Evolutionary conservation across 2,888 invertebrate genomes (phyloP).

Genomic region (Stenichneumon culpator): DNA sequence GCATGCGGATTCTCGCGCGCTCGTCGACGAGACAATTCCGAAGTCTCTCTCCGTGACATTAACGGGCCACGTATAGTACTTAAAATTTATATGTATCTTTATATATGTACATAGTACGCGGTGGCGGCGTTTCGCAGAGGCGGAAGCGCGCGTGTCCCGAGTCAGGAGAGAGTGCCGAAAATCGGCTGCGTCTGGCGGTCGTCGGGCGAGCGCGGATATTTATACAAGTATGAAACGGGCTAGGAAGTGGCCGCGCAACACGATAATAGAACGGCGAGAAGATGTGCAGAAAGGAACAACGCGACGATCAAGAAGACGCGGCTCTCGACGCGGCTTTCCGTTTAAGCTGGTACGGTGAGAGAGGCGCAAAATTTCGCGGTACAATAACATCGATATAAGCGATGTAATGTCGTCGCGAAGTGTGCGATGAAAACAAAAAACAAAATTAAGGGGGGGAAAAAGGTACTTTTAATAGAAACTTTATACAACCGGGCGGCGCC

Average conservation of each 20-base stretch:
- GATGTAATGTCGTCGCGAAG: neutral
- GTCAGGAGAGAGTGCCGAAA: slow-evolving; percentile 62
- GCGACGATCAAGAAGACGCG: slow-evolving; percentile 5
- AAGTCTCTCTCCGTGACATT: slow-evolving; percentile 43
- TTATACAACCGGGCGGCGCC: slow-evolving; percentile 61
- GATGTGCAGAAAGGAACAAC: slow-evolving; percentile 60
- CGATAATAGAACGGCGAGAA: slow-evolving; percentile 61
- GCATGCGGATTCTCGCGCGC: slow-evolving; percentile 28
- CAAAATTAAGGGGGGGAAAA: slow-evolving; percentile 20
- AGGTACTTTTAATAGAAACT: slow-evolving; percentile 63
- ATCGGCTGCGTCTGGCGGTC: slow-evolving; percentile 62
- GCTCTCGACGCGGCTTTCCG: slow-evolving; percentile 17
- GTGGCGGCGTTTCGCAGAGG: slow-evolving; percentile 23
- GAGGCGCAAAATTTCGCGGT: too few species aligned
- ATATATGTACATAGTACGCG: neutral
- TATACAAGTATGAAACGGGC: slow-evolving; percentile 50
- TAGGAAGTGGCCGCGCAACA: slow-evolving; percentile 61
- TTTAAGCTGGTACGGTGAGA: neutral
- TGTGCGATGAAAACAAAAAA: neutral
- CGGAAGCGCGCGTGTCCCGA: slow-evolving; percentile 54
- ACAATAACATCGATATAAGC: too few species aligned
- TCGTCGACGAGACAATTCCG: slow-evolving; percentile 27
- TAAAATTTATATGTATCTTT: neutral
- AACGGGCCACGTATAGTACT: slow-evolving; percentile 30
- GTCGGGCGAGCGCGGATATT: slow-evolving; percentile 62